A percentile compares a stretch with the other conserved stretches of the same genome.
These are phyloP conservation scores for Myotis findleyi DNA, from an alignment of 2,797 vertebrate species.

Conservation along the genomic window DNA sequence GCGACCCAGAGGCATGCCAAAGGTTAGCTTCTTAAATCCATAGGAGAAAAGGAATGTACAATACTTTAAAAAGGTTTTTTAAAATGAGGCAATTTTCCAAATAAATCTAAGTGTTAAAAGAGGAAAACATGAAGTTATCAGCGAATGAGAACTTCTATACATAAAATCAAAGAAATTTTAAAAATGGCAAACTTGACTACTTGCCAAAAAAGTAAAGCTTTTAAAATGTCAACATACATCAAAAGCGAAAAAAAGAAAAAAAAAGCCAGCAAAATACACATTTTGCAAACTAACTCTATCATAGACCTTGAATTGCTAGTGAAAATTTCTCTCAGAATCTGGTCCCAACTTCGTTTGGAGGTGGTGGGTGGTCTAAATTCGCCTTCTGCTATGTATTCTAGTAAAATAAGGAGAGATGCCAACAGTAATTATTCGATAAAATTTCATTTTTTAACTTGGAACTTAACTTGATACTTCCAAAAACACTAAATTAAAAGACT, in stretches of 20 bases:
- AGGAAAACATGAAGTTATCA: neutral
- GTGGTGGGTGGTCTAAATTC: neutral
- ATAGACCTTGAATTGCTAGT: neutral
- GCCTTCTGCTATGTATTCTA: neutral
- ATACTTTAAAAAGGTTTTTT: constrained; percentile 17
- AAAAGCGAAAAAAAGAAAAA: neutral
- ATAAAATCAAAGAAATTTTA: constrained; percentile 30
- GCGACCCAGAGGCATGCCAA: neutral
- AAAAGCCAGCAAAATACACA: neutral
- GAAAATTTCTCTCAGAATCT: neutral
- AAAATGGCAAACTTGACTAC: neutral
- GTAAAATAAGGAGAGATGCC: neutral
- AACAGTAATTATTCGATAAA: constrained; percentile 8
- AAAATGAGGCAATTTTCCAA: constrained; percentile 13
- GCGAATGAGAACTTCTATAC: neutral
- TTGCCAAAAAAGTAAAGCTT: neutral
- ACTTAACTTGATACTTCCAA: neutral
- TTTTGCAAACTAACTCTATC: neutral
- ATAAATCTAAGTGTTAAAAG: constrained; percentile 37
- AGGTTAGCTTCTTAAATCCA: neutral
- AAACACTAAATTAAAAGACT: constrained; percentile 16
- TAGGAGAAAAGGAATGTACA: neutral
- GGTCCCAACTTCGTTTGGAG: neutral
- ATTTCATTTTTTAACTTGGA: constrained; percentile 55
- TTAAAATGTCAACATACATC: neutral